These are phyloP conservation scores for Nerophis lumbriciformis DNA, from an alignment of 2,113 vertebrate genomes.

Conservation along the genomic window DNA sequence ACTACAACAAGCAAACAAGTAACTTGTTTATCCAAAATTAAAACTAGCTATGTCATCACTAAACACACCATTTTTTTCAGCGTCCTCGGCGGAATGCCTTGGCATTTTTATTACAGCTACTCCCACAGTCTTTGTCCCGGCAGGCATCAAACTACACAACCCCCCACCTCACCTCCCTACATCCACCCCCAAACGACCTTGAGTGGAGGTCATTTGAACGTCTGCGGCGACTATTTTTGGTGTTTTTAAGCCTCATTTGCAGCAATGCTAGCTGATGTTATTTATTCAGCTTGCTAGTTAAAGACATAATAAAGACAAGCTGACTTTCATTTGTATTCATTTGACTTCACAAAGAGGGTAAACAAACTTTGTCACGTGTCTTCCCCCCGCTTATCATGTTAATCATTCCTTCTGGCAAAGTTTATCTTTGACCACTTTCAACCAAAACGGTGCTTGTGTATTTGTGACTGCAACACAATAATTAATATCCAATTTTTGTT, in stretches of 20 bases:
- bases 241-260: conserved; percentile 5
- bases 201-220: conserved; percentile 56
- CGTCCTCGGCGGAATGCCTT: background rate
- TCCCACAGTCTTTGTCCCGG: background rate
- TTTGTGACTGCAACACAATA: background rate
- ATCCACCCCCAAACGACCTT: conserved; percentile 41
- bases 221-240: conserved; percentile 34
- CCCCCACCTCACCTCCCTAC: background rate
- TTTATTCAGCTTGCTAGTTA: background rate
- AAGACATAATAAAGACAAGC: background rate
- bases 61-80: too few species aligned
- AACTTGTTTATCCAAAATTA: too few species aligned
- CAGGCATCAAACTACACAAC: background rate
- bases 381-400: conserved; percentile 1
- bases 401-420: background rate
- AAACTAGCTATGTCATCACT: too few species aligned
- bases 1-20: too few species aligned
- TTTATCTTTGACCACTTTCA: conserved; percentile 1
- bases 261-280: background rate
- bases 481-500: background rate
- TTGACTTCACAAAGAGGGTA: conserved; percentile 5
- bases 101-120: background rate
- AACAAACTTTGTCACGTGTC: background rate
- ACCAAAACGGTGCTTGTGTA: background rate
- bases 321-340: conserved; percentile 1